phyloP scores from a whole-genome alignment of 2,113 vertebrate species.

The Ellobius talpinus region DNA sequence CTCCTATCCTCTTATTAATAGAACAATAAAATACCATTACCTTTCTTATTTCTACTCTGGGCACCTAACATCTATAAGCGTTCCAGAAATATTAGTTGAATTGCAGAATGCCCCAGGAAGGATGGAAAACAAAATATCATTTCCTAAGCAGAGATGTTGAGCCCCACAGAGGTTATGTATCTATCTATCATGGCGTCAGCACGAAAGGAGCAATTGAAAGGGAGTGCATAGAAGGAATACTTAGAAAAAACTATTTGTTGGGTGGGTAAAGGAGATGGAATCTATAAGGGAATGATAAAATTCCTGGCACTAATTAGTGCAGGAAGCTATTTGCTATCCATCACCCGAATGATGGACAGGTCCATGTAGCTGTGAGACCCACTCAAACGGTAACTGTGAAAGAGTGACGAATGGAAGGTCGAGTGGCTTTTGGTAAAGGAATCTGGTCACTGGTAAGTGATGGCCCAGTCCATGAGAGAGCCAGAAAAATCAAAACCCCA shows the following conservation, averaged over 20 bases:
- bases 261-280: neutral
- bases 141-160: neutral
- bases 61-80: neutral
- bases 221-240: neutral
- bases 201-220: neutral
- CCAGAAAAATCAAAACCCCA: neutral
- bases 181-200: neutral
- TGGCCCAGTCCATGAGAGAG: neutral
- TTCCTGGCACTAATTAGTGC: neutral
- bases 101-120: slow-evolving; percentile 24
- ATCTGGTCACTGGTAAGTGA: neutral
- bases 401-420: neutral
- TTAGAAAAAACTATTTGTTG: slow-evolving; percentile 10
- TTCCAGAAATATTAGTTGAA: slow-evolving; percentile 25
- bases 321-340: neutral
- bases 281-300: neutral
- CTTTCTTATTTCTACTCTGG: slow-evolving; percentile 41
- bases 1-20: neutral
- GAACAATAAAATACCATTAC: neutral
- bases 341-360: neutral
- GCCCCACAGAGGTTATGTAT: neutral
- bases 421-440: slow-evolving; percentile 5
- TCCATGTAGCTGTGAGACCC: neutral
- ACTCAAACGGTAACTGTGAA: neutral
- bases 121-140: neutral